These are phyloP conservation scores for Muscicapa adusta DNA, from an alignment of 2,113 vertebrate species.

Conservation along the genomic window DNA sequence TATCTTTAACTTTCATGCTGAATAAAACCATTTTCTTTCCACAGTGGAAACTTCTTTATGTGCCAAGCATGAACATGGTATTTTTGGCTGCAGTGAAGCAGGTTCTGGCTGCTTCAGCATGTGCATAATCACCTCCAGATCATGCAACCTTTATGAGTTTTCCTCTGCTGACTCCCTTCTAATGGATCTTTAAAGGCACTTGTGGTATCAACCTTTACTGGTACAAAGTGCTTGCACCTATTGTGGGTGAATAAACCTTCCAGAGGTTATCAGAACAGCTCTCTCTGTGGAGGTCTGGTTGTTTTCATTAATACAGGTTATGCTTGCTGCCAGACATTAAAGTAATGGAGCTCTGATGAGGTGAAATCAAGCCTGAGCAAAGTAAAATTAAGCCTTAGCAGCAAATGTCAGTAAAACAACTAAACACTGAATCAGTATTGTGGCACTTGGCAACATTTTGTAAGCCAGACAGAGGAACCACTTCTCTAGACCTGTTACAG, in stretches of 20 bases:
- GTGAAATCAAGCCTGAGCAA: neutral
- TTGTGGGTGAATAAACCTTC: slow-evolving; percentile 47
- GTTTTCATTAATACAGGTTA: slow-evolving; percentile 44
- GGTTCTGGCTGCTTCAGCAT: neutral
- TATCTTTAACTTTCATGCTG: slow-evolving; percentile 33
- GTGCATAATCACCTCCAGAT: slow-evolving; percentile 53
- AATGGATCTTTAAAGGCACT: slow-evolving; percentile 57
- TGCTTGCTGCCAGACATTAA: neutral
- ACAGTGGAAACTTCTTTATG: neutral
- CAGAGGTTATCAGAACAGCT: slow-evolving; percentile 25
- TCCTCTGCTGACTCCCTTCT: slow-evolving; percentile 50
- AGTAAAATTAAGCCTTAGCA: neutral
- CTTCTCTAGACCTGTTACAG: neutral
- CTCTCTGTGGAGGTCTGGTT: neutral
- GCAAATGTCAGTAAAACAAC: neutral
- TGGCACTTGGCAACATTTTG: neutral
- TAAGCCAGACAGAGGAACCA: neutral
- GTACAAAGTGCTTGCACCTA: slow-evolving; percentile 43
- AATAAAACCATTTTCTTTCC: slow-evolving; percentile 40
- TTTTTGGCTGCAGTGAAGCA: slow-evolving; percentile 39
- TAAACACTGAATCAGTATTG: neutral
- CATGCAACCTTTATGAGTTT: slow-evolving; percentile 55
- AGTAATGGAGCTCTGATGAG: neutral
- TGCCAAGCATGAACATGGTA: slow-evolving; percentile 25
- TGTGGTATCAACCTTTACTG: slow-evolving; percentile 56